Evolutionary conservation across 2,113 vertebrate genomes (phyloP), one percentile per base, ranked within the genome.

Genomic region (Buteo buteo): DNA sequence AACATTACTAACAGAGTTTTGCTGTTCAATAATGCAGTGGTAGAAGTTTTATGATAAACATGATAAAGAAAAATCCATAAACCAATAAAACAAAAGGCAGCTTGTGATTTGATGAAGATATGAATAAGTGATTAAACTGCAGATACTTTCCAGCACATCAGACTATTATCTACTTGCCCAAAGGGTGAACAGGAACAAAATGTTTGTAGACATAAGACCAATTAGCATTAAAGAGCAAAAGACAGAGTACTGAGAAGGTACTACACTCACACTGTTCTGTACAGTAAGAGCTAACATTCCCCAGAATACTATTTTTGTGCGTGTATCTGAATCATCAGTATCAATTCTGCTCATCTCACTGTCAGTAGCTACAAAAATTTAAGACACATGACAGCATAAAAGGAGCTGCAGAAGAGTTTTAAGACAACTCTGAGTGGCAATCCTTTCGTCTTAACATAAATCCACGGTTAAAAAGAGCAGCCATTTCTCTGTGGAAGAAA

Each of bases 401-500:
- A 71, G 38, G 36, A 52, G 47, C 16, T 0, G 20, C 28, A 20
- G 78, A 32, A 13, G 66, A 65, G 61, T 67, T 44, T 12, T 13
- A 11, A 34, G 70, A 6, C 19, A 50, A 16, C 25, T 19, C 49
- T 0, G 29, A 45, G 70, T 0, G n/a, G 70, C 42, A 52, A 10
- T 17, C 24, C 50, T 12, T 88, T 26, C 5, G 11, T 3, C 28
- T 5, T 1, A 11, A 9, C 20, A 11, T 0, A 15, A 62, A 34
- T 3, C 5, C 5, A 3, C 0, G 0, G 4, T 0, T 3, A 29
- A 8, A 17, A 24, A 25, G 71, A 45, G 67, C 17, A 42, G 80
- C 28, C 55, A 8, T 5, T 40, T 52, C 74, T 47, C 40, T 0
- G 16, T 0, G 69, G 72, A 34, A 86, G 54, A 34, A 78, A 66